phyloP scores from a whole-genome alignment of 2,113 vertebrate species.

The Astatotilapia flaviijosephi region DNA sequence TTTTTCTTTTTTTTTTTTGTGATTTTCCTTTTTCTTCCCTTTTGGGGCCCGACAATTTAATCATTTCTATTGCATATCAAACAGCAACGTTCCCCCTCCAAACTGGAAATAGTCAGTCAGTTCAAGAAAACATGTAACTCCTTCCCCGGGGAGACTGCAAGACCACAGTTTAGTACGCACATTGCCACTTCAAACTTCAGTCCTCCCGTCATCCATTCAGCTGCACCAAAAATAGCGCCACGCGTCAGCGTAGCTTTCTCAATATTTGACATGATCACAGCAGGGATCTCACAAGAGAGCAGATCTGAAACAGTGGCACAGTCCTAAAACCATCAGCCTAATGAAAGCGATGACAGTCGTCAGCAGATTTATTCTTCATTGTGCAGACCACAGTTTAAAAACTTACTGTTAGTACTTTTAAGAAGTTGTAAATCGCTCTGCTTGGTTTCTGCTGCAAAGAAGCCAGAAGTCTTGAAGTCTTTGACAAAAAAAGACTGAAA shows the following conservation, averaged over 20 bases:
- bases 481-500: background rate
- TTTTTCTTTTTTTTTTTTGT: background rate
- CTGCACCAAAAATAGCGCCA: background rate
- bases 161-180: background rate
- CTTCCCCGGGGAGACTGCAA: background rate
- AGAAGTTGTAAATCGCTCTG: slow-evolving; percentile 12
- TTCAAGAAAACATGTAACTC: background rate
- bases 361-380: background rate
- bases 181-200: background rate
- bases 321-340: background rate
- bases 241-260: background rate
- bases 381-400: slow-evolving; percentile 3
- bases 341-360: slow-evolving; percentile 6
- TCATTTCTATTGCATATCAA: background rate
- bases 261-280: background rate
- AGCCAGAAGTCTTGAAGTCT: background rate
- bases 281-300: background rate
- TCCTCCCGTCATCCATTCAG: background rate
- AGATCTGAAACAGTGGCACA: background rate
- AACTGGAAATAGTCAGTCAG: background rate
- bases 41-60: background rate
- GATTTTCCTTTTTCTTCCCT: background rate
- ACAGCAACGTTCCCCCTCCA: background rate
- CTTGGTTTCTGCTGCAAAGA: background rate
- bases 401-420: background rate